Percentiles rank a stretch among this genome's conserved stretches.
Evolutionary conservation across 2,113 vertebrate genomes (phyloP).

Genomic region (Mandrillus leucophaeus): DNA sequence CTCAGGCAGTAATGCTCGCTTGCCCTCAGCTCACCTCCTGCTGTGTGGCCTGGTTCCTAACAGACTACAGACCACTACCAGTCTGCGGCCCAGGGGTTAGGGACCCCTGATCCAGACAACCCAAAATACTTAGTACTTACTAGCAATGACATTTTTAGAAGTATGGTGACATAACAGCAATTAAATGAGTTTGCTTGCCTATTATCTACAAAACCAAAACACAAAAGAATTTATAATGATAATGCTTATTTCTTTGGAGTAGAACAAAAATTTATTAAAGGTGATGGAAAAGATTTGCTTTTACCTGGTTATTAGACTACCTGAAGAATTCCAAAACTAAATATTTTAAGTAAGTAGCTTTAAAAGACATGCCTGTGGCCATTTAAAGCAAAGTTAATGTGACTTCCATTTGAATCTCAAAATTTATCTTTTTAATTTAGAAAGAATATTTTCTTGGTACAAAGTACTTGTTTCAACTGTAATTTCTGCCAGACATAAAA

Average conservation of each 20-base stretch:
- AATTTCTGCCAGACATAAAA: not conserved
- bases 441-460: not conserved
- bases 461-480: not conserved
- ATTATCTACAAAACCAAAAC: not conserved
- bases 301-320: not conserved
- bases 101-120: not conserved
- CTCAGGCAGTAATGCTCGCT: too few species aligned
- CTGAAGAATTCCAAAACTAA: not conserved
- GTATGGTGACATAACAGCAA: not conserved
- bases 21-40: too few species aligned
- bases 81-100: too few species aligned
- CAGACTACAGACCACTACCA: too few species aligned
- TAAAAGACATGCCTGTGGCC: not conserved
- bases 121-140: not conserved
- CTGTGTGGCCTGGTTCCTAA: too few species aligned
- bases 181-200: not conserved
- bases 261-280: not conserved
- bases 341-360: slow-evolving; percentile 4
- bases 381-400: slow-evolving; percentile 47
- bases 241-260: not conserved
- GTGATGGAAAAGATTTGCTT: not conserved
- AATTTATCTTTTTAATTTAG: not conserved
- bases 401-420: not conserved
- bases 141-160: not conserved
- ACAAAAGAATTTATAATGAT: not conserved